phyloP scores from a whole-genome alignment of 2,888 invertebrate genomes.

The Napeogenes inachia region DNA sequence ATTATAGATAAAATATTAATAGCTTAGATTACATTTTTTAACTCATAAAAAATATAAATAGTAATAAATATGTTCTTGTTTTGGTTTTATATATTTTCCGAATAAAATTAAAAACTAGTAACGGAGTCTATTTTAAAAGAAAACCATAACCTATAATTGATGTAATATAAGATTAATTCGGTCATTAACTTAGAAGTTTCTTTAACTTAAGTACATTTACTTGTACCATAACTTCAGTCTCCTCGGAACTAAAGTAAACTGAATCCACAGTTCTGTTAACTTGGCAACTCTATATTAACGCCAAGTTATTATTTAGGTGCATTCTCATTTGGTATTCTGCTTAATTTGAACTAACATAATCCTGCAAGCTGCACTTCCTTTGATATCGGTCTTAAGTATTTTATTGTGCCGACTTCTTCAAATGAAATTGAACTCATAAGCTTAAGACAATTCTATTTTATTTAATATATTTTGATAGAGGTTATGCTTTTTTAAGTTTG shows the following conservation, averaged over 20 bases:
- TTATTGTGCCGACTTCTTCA: background rate
- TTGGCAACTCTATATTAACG: constrained; percentile 18
- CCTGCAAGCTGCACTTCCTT: constrained; percentile 6
- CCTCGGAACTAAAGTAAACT: constrained; percentile 6
- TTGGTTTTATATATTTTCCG: too few species aligned
- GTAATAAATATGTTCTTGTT: too few species aligned
- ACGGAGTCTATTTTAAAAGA: background rate
- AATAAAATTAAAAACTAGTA: too few species aligned
- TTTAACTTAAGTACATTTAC: constrained; percentile 5
- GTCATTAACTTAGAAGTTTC: constrained; percentile 4
- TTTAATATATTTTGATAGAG: background rate
- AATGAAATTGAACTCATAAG: background rate
- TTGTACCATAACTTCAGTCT: constrained; percentile 7
- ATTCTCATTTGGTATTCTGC: constrained; percentile 9
- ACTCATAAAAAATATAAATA: too few species aligned
- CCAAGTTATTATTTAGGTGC: constrained; percentile 21
- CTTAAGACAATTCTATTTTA: background rate
- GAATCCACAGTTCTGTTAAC: constrained; percentile 16
- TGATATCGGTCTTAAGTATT: constrained; percentile 7
- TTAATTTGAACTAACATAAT: constrained; percentile 7
- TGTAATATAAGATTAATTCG: constrained; percentile 4
- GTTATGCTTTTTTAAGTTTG: too few species aligned
- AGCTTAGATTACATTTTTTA: too few species aligned
- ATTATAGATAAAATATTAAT: too few species aligned
- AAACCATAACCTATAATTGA: background rate